Base-by-base conservation (phyloP, 2,797 vertebrate genomes). In the Liasis olivaceus region DNA sequence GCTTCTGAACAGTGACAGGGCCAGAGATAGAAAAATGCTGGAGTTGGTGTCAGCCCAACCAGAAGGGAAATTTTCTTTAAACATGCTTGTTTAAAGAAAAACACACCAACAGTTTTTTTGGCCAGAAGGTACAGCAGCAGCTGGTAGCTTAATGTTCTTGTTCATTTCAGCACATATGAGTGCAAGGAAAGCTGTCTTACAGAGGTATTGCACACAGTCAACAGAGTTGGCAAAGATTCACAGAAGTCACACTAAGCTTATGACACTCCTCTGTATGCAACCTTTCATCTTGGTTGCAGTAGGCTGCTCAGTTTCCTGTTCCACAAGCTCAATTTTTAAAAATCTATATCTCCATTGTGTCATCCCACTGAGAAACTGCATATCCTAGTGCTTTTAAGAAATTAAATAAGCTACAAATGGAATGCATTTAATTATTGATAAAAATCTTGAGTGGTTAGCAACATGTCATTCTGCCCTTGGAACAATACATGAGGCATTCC, bases 11-110 rank as follows among this genome's bases (percentile, higher is more conserved):
- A 0, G 0, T 90, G 56, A 5, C 89, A 64, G 6, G 62, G 47
- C 93, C 93, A 72, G 91, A 95, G 92, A 64, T 94, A 26, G 69
- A 91, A 66, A 93, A 58, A 63, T 92, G 36, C n/a, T 94, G 93
- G 94, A 92, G 54, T 4, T 11, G 72, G 5, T 94, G 86, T 59
- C 72, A 93, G 4, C 85, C 58, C 59, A 11, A 92, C 77, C 5
- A 66, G 91, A 92, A 95, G 9, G 90, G 94, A 94, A 94, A 93
- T 0, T 0, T 81, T 12, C 89, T 87, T 63, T 88, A 58, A 47
- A 63, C 0, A 24, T 24, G 31, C 6, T 15, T 95, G 90, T 36
- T 36, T 36, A 36, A 36, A 36, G 36, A 36, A 36, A 36, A 36
- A 36, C 36, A 36, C 36, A 4, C 62, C 51, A 17, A 77, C 5